Conservation (phyloP, 1,140 invertebrate genomes). For the Drosophila lini region DNA sequence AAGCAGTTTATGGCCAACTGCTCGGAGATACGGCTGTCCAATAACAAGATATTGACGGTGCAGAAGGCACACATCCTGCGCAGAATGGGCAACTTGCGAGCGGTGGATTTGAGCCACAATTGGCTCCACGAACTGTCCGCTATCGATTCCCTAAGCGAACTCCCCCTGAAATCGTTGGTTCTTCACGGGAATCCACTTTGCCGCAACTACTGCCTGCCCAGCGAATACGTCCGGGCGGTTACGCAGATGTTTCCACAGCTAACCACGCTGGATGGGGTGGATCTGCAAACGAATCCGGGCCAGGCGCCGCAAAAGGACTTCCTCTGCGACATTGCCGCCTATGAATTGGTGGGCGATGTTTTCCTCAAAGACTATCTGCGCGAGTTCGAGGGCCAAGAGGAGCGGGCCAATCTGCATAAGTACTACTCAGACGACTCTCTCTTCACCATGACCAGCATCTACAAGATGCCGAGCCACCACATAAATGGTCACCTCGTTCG, state of each 20-base stretch:
- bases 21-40: conserved; percentile 55
- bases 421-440: conserved; percentile 55
- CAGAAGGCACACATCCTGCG: conserved; percentile 35
- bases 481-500: conserved; percentile 38
- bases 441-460: conserved; percentile 70
- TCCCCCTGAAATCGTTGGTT: conserved; percentile 70
- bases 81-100: conserved; percentile 55
- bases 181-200: conserved; percentile 86
- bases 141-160: conserved; percentile 39
- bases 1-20: conserved; percentile 60
- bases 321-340: conserved; percentile 60
- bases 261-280: conserved; percentile 58
- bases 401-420: conserved; percentile 32
- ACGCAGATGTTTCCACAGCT: conserved; percentile 84
- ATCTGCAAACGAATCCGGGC: conserved; percentile 42
- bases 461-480: conserved; percentile 30
- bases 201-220: conserved; percentile 80
- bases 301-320: conserved; percentile 65
- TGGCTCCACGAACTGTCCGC: conserved; percentile 62
- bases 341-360: conserved; percentile 61
- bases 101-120: conserved; percentile 69
- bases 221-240: conserved; percentile 84
- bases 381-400: conserved; percentile 48
- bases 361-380: conserved; percentile 56
- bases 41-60: conserved; percentile 63